Evolutionary conservation across 2,888 invertebrate genomes (phyloP).

Genomic region (Cataglyphis albicans): DNA sequence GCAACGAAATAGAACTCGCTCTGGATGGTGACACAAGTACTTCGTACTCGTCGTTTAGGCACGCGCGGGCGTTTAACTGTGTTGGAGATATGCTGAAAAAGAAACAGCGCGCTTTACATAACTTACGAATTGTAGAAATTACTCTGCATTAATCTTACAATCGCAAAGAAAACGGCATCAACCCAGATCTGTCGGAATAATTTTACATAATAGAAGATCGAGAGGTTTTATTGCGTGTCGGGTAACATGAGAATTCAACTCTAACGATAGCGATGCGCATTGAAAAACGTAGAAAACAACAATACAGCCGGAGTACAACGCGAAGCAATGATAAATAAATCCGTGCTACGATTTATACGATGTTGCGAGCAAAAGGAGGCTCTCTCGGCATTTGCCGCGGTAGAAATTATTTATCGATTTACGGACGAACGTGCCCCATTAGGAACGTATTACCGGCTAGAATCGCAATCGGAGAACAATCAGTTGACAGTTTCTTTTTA

Average conservation of each 20-base stretch:
- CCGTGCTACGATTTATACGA: slow-evolving; percentile 45
- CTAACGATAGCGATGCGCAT: background rate
- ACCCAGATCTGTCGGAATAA: background rate
- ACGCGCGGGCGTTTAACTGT: background rate
- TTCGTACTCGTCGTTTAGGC: slow-evolving; percentile 8
- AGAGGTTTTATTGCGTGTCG: background rate
- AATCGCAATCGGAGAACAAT: slow-evolving; percentile 63
- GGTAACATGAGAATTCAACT: slow-evolving; percentile 15
- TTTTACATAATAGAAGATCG: background rate
- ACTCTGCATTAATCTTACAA: background rate
- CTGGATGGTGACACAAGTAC: slow-evolving; percentile 2
- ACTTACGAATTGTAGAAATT: background rate
- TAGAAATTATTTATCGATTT: slow-evolving; percentile 70
- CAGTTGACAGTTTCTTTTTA: slow-evolving; percentile 38
- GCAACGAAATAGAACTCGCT: slow-evolving; percentile 36
- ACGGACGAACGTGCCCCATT: slow-evolving; percentile 60
- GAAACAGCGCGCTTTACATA: background rate
- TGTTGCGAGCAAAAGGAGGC: slow-evolving; percentile 29
- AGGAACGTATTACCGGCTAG: slow-evolving; percentile 59
- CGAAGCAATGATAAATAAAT: slow-evolving; percentile 46
- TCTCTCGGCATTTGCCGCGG: slow-evolving; percentile 33
- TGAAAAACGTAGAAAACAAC: slow-evolving; percentile 20
- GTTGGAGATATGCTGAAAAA: background rate
- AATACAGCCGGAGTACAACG: background rate
- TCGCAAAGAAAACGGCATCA: background rate